Conservation (phyloP, 2,113 vertebrate genomes). For the Procavia capensis region DNA sequence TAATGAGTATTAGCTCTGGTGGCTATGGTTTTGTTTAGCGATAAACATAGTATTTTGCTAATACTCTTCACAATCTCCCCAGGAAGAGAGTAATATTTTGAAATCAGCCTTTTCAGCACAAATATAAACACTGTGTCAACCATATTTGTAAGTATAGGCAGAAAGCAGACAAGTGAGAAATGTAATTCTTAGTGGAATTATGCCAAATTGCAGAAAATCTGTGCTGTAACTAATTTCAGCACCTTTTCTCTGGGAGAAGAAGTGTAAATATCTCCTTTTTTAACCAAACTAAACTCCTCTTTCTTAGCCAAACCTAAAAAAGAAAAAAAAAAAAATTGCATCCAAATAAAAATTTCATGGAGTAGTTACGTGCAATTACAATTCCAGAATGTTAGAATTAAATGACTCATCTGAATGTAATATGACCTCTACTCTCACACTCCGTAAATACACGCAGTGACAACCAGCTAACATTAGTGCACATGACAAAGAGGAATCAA, state of each 20-base stretch:
- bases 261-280: conserved; percentile 30
- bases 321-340: conserved; percentile 31
- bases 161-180: conserved; percentile 50
- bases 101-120: conserved; percentile 23
- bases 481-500: neutral
- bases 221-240: conserved; percentile 57
- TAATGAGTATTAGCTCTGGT: neutral
- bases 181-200: conserved; percentile 37
- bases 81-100: neutral
- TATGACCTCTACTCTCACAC: neutral
- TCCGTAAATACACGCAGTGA: conserved; percentile 19
- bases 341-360: conserved; percentile 54
- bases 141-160: neutral
- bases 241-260: conserved; percentile 17
- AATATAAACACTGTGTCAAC: neutral
- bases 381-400: conserved; percentile 49
- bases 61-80: neutral
- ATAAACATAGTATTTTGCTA: neutral
- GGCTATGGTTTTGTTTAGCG: neutral
- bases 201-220: conserved; percentile 12
- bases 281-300: neutral
- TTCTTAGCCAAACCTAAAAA: conserved; percentile 2
- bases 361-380: conserved; percentile 33
- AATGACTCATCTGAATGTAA: conserved; percentile 22
- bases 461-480: conserved; percentile 10